Evolutionary conservation across 1,140 invertebrate genomes (phyloP).

Genomic region (Lycorma delicatula): DNA sequence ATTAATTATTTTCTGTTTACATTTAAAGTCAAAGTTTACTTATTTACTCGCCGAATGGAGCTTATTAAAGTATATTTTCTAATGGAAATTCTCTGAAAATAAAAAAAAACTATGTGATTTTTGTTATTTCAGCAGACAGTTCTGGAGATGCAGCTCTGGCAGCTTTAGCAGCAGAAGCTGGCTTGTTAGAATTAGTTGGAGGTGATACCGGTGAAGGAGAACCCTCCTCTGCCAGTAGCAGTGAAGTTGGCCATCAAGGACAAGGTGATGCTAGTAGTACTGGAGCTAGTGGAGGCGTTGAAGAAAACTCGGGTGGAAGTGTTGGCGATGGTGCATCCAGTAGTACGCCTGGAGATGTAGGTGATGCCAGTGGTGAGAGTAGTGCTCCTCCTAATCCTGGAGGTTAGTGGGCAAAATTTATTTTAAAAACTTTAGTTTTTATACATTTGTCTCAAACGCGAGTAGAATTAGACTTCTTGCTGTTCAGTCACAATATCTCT

Average conservation of each 20-base stretch:
- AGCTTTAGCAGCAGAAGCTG: slow-evolving; percentile 54
- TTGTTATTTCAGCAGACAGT: slow-evolving; percentile 49
- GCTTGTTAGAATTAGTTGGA: slow-evolving; percentile 42
- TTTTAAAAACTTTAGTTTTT: no score
- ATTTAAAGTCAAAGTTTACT: no score
- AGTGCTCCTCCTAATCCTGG: no score
- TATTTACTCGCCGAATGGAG: no score
- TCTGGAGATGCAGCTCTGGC: slow-evolving; percentile 56
- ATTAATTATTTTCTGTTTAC: no score
- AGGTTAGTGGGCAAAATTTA: no score
- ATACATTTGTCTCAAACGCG: no score
- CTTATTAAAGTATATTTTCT: neutral
- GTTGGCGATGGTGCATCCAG: neutral
- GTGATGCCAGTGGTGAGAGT: neutral
- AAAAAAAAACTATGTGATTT: slow-evolving; percentile 20
- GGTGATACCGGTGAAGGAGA: neutral
- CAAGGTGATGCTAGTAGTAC: neutral
- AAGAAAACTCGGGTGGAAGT: neutral
- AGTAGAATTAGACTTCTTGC: no score
- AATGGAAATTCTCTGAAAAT: slow-evolving; percentile 2
- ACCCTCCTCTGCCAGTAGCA: neutral
- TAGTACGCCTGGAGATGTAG: neutral
- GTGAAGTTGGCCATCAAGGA: neutral
- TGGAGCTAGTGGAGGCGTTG: neutral
- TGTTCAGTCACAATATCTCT: no score